Percentiles rank a stretch among this genome's conserved stretches.
These are phyloP conservation scores for Chrysina gloriosa DNA, from an alignment of 2,888 invertebrate species.

Conservation along the genomic window DNA sequence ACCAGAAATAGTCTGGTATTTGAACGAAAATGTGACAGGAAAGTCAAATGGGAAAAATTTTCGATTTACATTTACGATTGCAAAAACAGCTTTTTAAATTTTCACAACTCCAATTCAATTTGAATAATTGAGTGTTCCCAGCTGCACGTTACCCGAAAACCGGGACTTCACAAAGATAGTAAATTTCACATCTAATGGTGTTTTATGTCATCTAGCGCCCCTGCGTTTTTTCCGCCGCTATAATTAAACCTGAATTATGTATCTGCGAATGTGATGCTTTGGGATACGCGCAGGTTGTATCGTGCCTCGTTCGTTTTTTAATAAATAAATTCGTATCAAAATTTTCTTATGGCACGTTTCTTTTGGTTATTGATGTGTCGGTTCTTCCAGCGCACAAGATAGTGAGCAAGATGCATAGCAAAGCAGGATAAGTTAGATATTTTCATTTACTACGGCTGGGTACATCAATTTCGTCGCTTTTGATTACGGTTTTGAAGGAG, in stretches of 20 bases:
- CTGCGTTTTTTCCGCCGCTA: neutral
- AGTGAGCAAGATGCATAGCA: too few species aligned
- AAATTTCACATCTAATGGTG: conserved; percentile 15
- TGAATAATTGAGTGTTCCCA: conserved; percentile 31
- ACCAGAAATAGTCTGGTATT: too few species aligned
- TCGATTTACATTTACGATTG: conserved; percentile 29
- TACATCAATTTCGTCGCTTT: too few species aligned
- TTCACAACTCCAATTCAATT: conserved; percentile 22
- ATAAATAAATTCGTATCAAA: too few species aligned
- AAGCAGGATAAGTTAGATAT: too few species aligned
- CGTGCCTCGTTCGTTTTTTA: too few species aligned
- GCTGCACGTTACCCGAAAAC: neutral
- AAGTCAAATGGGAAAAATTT: neutral
- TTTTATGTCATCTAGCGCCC: conserved; percentile 6
- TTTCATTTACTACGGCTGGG: too few species aligned
- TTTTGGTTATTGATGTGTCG: too few species aligned
- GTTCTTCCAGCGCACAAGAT: too few species aligned
- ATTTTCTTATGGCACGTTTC: too few species aligned
- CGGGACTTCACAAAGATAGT: neutral
- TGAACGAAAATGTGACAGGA: neutral
- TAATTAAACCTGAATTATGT: conserved; percentile 31
- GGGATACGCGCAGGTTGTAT: neutral
- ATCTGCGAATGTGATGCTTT: conserved; percentile 7
- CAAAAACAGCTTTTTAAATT: conserved; percentile 19
- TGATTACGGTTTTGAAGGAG: too few species aligned